These are phyloP conservation scores for Pygocentrus nattereri DNA, from an alignment of 2,797 vertebrate genomes.

Conservation along the genomic window DNA sequence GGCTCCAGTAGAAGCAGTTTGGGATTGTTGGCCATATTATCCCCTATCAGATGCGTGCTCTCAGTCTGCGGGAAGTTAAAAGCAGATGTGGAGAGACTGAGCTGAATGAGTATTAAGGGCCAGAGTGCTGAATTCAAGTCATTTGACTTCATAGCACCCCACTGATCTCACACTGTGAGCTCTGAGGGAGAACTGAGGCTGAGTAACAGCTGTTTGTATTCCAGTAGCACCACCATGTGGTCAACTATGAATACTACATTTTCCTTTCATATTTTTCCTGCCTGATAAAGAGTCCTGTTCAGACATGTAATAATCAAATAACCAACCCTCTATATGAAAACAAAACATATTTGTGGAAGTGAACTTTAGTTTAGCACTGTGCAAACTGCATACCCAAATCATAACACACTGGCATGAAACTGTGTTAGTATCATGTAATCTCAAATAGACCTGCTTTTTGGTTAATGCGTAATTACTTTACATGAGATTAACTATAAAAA, in stretches of 20 bases:
- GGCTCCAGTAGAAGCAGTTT: neutral
- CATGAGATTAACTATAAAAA: no score
- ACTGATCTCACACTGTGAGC: neutral
- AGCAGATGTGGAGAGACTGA: constrained; percentile 13
- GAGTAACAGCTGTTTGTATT: constrained; percentile 15
- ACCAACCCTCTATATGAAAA: no score
- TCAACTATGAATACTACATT: neutral
- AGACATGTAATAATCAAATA: neutral
- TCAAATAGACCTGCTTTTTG: neutral
- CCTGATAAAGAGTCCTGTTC: neutral
- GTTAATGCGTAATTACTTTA: no score
- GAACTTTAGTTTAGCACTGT: no score
- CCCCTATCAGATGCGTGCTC: constrained; percentile 3
- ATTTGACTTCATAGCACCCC: neutral
- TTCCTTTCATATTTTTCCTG: neutral
- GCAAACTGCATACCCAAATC: no score
- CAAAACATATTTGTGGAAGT: no score
- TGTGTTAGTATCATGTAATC: no score
- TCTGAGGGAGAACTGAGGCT: neutral
- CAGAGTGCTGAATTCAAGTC: neutral
- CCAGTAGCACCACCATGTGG: constrained; percentile 40
- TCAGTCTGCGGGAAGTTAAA: constrained; percentile 20
- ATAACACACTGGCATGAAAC: no score
- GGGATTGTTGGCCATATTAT: neutral
- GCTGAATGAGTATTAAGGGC: neutral